Base-by-base conservation (phyloP, 2,888 invertebrate species). In the Zygaena filipendulae region DNA sequence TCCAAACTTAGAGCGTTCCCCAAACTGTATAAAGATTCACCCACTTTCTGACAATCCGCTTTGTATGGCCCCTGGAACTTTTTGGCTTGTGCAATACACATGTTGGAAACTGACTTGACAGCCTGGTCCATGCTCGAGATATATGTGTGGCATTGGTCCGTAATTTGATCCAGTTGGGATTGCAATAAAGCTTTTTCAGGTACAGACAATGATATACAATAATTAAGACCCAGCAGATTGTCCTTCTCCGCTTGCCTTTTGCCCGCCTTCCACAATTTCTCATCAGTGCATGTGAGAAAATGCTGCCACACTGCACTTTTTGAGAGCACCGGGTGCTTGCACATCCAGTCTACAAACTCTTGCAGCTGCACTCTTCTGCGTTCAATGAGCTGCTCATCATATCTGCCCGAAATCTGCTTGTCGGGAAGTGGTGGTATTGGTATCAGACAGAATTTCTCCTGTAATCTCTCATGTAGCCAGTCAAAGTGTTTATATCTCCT, bases 401-500 rank as follows among this genome's bases (percentile, higher is more conserved):
- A 98, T 27, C 97, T 84, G 4, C 97, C 97, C 20, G 97, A 92
- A 39, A 99, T 95, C 68, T 97, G 96, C 74, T 99, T 99, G 59
- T 98, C 98, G 7, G 99, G 99, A 38, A 99, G 68, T 2, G 98
- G 97, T 32, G 99, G 98, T 49, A 98, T 91, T 2, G 97, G 95
- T 50, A 98, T 90, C 29, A 97, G 84, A 43, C 93, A 89, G 66
- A 94, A 99, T 70, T 99, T 99, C 44, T 93, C 94, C 48, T 90
- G 89, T 39, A 99, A 77, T 45, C 97, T 85, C 59, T 94, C 94
- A 69, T 97, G 97, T 29, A 99, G 71, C 99, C 99, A 99, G 81
- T 99, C 98, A 70, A 99, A 99, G 68, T 98, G 98, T 69, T 99
- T 99, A 74, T 97, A 98, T 45, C 98, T 84, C 40, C 98, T 84